phyloP scores from a whole-genome alignment of 2,113 vertebrate genomes.

The Colistium nudipinnis region DNA sequence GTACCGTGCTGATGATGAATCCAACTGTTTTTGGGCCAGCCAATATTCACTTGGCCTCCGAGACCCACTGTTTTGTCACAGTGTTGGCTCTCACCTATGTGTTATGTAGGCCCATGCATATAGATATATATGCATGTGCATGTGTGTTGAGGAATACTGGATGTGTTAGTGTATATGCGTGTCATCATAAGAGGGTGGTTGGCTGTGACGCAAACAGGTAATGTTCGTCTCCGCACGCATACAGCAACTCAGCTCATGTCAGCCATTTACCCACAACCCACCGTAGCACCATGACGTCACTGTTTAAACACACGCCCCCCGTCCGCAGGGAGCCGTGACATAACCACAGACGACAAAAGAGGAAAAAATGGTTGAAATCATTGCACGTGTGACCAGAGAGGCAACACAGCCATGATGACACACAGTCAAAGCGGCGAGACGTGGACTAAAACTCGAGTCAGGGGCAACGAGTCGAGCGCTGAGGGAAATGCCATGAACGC shows the following conservation, averaged over 20 bases:
- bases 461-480: background rate
- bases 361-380: background rate
- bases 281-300: constrained; percentile 61
- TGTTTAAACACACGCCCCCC: constrained; percentile 6
- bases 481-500: constrained; percentile 26
- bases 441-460: constrained; percentile 8
- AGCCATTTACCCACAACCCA: constrained; percentile 8
- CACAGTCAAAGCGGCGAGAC: constrained; percentile 8
- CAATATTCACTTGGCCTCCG: constrained; percentile 17
- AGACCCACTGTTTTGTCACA: constrained; percentile 46
- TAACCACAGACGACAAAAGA: constrained; percentile 2
- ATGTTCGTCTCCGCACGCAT: constrained; percentile 14
- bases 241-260: constrained; percentile 32
- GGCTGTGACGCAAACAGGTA: constrained; percentile 17
- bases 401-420: constrained; percentile 32
- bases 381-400: constrained; percentile 11
- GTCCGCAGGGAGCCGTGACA: constrained; percentile 4
- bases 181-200: constrained; percentile 29
- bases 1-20: constrained; percentile 53
- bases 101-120: constrained; percentile 24
- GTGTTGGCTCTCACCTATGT: constrained; percentile 42
- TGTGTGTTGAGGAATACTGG: constrained; percentile 18
- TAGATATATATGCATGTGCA: constrained; percentile 10
- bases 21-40: constrained; percentile 32
- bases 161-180: constrained; percentile 53